Base-by-base conservation (phyloP, 2,888 invertebrate species). In the Tolmerus cingulatus region DNA sequence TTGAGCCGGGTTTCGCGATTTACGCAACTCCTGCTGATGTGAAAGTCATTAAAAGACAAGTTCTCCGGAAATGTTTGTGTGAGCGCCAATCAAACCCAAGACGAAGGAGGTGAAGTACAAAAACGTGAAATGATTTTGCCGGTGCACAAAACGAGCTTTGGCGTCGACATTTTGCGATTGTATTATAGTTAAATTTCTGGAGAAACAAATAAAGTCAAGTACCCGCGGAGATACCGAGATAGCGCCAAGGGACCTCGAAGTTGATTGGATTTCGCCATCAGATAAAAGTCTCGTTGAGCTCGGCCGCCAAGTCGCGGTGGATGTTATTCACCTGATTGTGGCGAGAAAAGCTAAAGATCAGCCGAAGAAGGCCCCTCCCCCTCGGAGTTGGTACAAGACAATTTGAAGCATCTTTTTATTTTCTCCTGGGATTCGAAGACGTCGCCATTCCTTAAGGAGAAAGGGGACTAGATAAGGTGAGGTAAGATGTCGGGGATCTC, bases 221-320 rank as follows among this genome's bases (percentile, higher is more conserved):
- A 16, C 23, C 78, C 66, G 66, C 66, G 66, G 66, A 40, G 78
- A 40, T 40, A 40, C 78, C 79, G 1, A 3, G 79, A 66, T 27
- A 66, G 66, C 66, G 66, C 66, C 66, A 66, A 66, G 79, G 51
- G 79, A 79, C 79, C 30, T 46, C 51, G 79, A 16, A 46, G 51
- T 79, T 79, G 79, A 79, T 79, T 79, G 79, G 51, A 79, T 79
- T 79, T 79, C 79, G 55, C 23, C 79, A 79, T 79, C 46, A 79
- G 79, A 79, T 79, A 79, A 79, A 78, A 51, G 30, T 79, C 79
- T 46, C 27, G 27, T 66, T 40, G 79, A 46, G 51, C 78, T n/a
- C 19, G 19, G 23, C n/a, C 76, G 66, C 66, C 9, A n/a, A 57
- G 23, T 57, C n/a, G 9, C 57, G 40, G 8, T 12, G 66, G 79